Evolutionary conservation across 2,888 invertebrate genomes (phyloP), one percentile per base, ranked within the genome.

Genomic region (Polydrusus tereticollis): DNA sequence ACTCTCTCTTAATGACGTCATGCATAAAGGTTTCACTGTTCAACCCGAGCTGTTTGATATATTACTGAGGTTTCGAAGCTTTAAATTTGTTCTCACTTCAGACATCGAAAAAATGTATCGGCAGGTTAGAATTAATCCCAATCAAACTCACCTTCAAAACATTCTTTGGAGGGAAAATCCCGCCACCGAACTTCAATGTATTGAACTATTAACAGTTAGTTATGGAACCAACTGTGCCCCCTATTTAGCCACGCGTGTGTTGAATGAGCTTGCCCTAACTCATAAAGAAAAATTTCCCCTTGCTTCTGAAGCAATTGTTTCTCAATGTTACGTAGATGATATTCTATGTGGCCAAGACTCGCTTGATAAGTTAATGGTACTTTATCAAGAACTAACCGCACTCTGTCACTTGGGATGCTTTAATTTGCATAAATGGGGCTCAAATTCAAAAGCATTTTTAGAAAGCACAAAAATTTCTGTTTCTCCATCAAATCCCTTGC

Each of bases 81-180:
- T 50, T 55, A 38, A 55, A 52, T 67, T 36, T 47, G 70, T 65
- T 14, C 4, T 66, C 1, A 26, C 36, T 18, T 33, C 26, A 1
- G 69, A 73, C 38, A 73, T 74, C 43, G 14, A 71, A 64, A 75
- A 76, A 59, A 76, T 76, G 74, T 76, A 63, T 63, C 33, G 76
- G 8, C 74, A 75, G 63, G 68, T 76, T 10, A 26, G 12, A 29
- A 52, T 76, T 3, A 73, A 73, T 26, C 69, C 73, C 4, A 20
- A 60, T 23, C 74, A 76, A 14, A 57, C 50, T 12, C 55, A 29
- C 59, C 23, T 70, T 5, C 64, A 66, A 59, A 72, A 73, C 12
- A 71, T 72, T 66, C 20, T 77, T 6, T 76, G 75, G 76, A 57
- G 76, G 8, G 71, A 74, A 14, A 50, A 43, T 16, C 66, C 73